Percentiles rank a stretch among this genome's conserved stretches.
phyloP scores from a whole-genome alignment of 2,888 invertebrate genomes.

The Ophion ellenae region DNA sequence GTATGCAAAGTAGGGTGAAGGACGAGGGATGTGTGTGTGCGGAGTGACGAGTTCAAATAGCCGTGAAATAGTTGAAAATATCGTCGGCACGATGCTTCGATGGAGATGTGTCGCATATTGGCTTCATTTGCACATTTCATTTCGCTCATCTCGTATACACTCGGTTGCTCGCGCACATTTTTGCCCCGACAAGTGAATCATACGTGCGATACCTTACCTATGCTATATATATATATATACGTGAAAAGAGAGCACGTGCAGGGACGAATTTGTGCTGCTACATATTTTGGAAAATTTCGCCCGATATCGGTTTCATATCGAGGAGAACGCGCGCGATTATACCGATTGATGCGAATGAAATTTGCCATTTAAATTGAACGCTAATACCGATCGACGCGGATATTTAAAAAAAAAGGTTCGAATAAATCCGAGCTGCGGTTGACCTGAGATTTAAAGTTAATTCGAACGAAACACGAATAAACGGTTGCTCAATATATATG shows the following conservation, averaged over 20 bases:
- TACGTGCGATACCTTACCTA: not conserved
- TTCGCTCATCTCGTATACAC: constrained; percentile 73
- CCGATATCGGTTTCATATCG: not conserved
- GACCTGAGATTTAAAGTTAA: too few relatives aligned
- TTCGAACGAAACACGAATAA: too few relatives aligned
- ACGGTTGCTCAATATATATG: too few relatives aligned
- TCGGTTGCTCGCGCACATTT: constrained; percentile 60
- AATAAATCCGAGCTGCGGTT: too few relatives aligned
- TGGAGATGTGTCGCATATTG: constrained; percentile 79
- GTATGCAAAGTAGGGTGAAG: not conserved
- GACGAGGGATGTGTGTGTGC: not conserved
- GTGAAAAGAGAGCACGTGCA: too few relatives aligned
- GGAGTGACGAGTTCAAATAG: constrained; percentile 47
- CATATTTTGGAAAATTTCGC: not conserved
- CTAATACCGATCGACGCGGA: too few relatives aligned
- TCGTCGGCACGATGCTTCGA: constrained; percentile 65
- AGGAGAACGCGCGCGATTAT: too few relatives aligned
- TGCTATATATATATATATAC: not conserved
- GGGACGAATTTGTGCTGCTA: too few relatives aligned
- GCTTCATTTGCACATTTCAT: constrained; percentile 83
- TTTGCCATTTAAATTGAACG: too few relatives aligned
- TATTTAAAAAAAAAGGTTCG: too few relatives aligned
- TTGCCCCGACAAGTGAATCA: constrained; percentile 32
- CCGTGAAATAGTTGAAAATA: constrained; percentile 66
- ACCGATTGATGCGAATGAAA: too few relatives aligned